Conservation (phyloP, 2,888 invertebrate species). For the Toxonevra muliebris region DNA sequence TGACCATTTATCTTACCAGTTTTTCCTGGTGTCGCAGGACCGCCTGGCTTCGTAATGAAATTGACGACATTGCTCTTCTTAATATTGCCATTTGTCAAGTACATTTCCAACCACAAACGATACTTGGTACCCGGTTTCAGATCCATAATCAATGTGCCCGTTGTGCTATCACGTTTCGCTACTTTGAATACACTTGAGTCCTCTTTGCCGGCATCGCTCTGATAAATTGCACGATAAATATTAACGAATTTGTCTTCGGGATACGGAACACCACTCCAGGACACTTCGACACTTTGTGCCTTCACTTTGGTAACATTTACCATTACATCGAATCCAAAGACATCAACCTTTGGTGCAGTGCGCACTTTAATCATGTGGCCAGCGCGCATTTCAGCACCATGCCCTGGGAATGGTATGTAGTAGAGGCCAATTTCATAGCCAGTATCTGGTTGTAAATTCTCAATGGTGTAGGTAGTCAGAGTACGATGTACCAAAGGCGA, state of each 20-base stretch:
- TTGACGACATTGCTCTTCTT: conserved; percentile 91
- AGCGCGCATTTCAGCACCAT: conserved; percentile 80
- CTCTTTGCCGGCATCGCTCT: conserved; percentile 78
- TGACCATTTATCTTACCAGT: conserved; percentile 53
- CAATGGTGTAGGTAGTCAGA: conserved; percentile 79
- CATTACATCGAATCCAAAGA: conserved; percentile 83
- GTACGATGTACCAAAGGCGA: conserved; percentile 86
- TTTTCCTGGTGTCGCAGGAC: conserved; percentile 65
- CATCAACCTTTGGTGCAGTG: conserved; percentile 76
- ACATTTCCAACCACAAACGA: conserved; percentile 88
- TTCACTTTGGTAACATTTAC: conserved; percentile 81
- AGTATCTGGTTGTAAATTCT: conserved; percentile 79
- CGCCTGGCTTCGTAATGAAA: conserved; percentile 83
- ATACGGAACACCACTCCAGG: conserved; percentile 86
- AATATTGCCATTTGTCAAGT: conserved; percentile 88
- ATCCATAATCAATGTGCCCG: conserved; percentile 73
- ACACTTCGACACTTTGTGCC: conserved; percentile 78
- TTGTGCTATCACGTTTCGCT: conserved; percentile 76
- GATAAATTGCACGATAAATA: conserved; percentile 86
- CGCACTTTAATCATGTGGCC: conserved; percentile 75
- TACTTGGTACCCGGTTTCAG: conserved; percentile 83
- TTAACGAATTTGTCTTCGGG: conserved; percentile 91
- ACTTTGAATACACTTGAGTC: conserved; percentile 79
- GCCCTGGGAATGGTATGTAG: conserved; percentile 83
- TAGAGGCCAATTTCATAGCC: conserved; percentile 85